These are phyloP conservation scores for Chrysogorgia sp. DNA, from an alignment of 92 coral and sea anemone species.

Conservation along the genomic window DNA sequence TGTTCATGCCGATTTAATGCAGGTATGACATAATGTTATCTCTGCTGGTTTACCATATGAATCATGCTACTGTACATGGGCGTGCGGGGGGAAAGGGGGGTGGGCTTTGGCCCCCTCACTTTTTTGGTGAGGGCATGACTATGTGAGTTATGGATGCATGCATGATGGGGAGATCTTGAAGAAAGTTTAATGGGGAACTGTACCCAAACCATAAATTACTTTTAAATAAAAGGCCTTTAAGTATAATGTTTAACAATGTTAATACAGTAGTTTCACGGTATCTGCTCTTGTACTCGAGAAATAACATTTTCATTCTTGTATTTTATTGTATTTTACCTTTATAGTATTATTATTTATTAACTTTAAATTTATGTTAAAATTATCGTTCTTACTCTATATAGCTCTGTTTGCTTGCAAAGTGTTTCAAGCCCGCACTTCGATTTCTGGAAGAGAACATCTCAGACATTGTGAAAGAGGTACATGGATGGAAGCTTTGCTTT, in stretches of 20 bases:
- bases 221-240: no score
- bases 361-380: not conserved
- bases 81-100: no score
- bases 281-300: no score
- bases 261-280: no score
- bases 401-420: conserved; percentile 96
- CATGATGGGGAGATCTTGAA: no score
- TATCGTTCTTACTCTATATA: conserved; percentile 32
- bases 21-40: conserved; percentile 53
- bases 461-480: conserved; percentile 93
- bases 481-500: no score
- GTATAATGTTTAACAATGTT: no score
- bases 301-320: no score
- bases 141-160: no score
- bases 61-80: not conserved
- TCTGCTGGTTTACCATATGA: not conserved
- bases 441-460: conserved; percentile 77
- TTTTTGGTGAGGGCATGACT: no score
- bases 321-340: not conserved
- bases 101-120: no score
- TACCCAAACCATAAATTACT: no score
- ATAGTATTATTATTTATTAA: not conserved
- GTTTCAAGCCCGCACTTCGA: conserved; percentile 89
- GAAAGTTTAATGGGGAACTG: not conserved
- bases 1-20: conserved; percentile 90